Evolutionary conservation across 2,113 vertebrate species (phyloP).

Genomic region (Athene cunicularia): DNA sequence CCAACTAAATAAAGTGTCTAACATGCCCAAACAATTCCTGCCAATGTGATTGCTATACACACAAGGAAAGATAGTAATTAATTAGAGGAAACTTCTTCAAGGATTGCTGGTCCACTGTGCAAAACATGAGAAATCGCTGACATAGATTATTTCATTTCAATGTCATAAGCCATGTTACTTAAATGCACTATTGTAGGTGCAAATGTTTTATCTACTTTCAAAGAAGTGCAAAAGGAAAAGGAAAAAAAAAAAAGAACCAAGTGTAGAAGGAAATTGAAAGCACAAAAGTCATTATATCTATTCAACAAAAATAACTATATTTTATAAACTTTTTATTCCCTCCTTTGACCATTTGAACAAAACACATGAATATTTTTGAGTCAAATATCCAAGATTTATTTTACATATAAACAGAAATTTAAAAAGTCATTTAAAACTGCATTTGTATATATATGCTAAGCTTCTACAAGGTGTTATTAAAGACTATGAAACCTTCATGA

Average conservation of each 20-base stretch:
- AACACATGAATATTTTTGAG: not conserved
- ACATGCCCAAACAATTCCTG: conserved; percentile 61
- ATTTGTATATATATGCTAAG: not conserved
- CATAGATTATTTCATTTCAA: conserved; percentile 12
- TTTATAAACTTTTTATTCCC: not conserved
- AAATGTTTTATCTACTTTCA: not conserved
- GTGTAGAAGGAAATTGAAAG: not conserved
- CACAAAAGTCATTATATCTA: not conserved
- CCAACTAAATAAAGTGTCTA: conserved; percentile 58
- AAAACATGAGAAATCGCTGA: conserved; percentile 50
- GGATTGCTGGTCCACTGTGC: conserved; percentile 23
- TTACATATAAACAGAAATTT: not conserved
- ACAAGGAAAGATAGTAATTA: conserved; percentile 60
- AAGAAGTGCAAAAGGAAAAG: not conserved
- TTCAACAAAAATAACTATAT: not conserved
- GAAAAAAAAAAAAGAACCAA: conserved; percentile 15
- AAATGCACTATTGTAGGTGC: not conserved
- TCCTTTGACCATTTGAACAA: not conserved
- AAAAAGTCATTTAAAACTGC: not conserved
- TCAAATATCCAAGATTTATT: not conserved
- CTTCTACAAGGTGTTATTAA: not conserved
- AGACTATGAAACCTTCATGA: not conserved
- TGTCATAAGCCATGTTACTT: conserved; percentile 35
- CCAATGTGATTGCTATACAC: conserved; percentile 53
- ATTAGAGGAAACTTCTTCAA: conserved; percentile 67